Evolutionary conservation across 2,113 vertebrate genomes (phyloP).

Genomic region (Tringa solitaria): DNA sequence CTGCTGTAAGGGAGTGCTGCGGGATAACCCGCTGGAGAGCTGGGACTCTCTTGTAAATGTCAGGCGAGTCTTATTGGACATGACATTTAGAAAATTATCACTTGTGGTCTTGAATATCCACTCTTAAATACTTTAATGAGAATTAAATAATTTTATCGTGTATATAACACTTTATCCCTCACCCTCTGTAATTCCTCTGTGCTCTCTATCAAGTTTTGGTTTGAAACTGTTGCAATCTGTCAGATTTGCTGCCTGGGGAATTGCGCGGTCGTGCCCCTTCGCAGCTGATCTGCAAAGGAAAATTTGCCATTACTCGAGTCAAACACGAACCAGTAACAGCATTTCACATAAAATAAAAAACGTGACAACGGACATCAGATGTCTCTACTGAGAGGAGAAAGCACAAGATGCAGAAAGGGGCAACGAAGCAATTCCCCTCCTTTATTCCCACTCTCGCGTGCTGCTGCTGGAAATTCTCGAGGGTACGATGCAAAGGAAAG

Average conservation of each 20-base stretch:
- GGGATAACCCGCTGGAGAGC: conserved; percentile 70
- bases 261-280: conserved; percentile 38
- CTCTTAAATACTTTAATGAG: conserved; percentile 61
- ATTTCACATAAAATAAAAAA: conserved; percentile 15
- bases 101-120: conserved; percentile 38
- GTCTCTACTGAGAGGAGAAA: neutral
- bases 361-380: conserved; percentile 37
- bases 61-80: conserved; percentile 67
- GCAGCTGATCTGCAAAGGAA: conserved; percentile 52
- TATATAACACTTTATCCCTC: conserved; percentile 36
- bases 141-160: conserved; percentile 18
- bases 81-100: conserved; percentile 79
- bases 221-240: conserved; percentile 37
- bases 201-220: conserved; percentile 9
- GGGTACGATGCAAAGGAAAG: accelerated
- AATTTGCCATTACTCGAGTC: conserved; percentile 37
- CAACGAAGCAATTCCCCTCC: neutral
- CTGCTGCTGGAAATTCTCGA: neutral
- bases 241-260: conserved; percentile 44
- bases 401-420: neutral
- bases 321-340: conserved; percentile 42
- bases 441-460: neutral
- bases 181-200: conserved; percentile 2
- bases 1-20: neutral
- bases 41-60: conserved; percentile 72